Evolutionary conservation across 2,113 vertebrate species (phyloP).

Genomic region (Tetraodon nigroviridis): DNA sequence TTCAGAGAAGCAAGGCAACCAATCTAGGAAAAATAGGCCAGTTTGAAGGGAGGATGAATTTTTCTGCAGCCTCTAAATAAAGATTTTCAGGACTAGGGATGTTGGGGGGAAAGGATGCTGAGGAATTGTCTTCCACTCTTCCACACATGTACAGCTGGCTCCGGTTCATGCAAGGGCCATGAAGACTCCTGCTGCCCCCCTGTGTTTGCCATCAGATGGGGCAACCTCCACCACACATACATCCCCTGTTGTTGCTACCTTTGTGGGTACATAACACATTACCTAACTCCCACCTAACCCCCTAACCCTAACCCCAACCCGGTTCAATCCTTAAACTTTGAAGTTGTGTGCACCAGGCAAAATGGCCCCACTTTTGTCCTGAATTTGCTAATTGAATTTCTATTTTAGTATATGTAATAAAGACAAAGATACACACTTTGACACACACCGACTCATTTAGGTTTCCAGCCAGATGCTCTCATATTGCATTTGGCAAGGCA

Average conservation of each 20-base stretch:
- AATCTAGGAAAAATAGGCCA: conserved; percentile 67
- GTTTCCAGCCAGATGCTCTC: conserved; percentile 21
- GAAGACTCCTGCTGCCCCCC: conserved; percentile 66
- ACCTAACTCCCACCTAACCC: too few species aligned
- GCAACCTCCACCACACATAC: neutral
- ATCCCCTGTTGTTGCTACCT: too few species aligned
- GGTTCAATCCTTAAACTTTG: too few species aligned
- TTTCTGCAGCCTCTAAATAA: conserved; percentile 42
- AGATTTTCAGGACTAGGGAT: conserved; percentile 57
- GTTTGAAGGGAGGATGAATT: conserved; percentile 63
- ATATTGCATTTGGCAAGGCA: conserved; percentile 31
- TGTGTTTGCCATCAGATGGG: conserved; percentile 21
- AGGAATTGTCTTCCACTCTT: conserved; percentile 25
- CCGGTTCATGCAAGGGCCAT: conserved; percentile 34
- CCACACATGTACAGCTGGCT: conserved; percentile 17
- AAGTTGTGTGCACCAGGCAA: too few species aligned
- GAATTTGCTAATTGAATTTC: too few species aligned
- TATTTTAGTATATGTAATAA: too few species aligned
- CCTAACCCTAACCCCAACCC: too few species aligned
- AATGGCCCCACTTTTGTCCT: too few species aligned
- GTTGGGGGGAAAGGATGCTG: conserved; percentile 55
- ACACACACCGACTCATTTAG: neutral
- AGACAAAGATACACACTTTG: too few species aligned
- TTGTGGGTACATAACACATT: too few species aligned
- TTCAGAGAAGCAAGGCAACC: conserved; percentile 49